phyloP scores from a whole-genome alignment of 2,113 vertebrate species.

The Toxostoma redivivum region DNA sequence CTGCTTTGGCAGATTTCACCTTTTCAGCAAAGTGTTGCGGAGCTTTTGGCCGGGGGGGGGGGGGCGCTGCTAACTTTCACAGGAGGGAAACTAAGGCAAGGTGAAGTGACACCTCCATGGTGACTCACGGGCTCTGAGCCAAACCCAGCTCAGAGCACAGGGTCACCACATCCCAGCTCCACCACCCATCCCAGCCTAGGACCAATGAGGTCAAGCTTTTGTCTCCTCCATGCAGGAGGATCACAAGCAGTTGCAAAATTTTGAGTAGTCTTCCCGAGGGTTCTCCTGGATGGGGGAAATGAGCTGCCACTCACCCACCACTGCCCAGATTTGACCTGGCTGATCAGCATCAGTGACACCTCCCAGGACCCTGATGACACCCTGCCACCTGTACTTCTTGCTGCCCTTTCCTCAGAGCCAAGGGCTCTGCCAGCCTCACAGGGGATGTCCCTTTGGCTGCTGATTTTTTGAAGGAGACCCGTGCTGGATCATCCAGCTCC shows the following conservation, averaged over 20 bases:
- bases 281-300: neutral
- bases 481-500: neutral
- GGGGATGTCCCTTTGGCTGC: too few relatives aligned
- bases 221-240: neutral
- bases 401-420: neutral
- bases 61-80: neutral
- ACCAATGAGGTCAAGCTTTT: accelerated
- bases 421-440: neutral
- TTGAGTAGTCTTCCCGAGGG: neutral
- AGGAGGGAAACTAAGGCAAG: neutral
- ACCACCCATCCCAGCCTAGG: neutral
- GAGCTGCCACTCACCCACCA: neutral
- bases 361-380: neutral
- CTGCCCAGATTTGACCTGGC: neutral
- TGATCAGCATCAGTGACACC: neutral
- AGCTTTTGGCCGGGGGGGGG: accelerated
- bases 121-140: neutral
- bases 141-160: neutral
- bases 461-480: neutral
- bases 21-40: accelerated
- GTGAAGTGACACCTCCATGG: neutral
- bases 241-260: neutral
- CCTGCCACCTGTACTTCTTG: neutral
- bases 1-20: neutral
- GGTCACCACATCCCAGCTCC: neutral